These are phyloP conservation scores for Rhabditoides inermis DNA, from an alignment of 2,888 invertebrate genomes.

Conservation along the genomic window DNA sequence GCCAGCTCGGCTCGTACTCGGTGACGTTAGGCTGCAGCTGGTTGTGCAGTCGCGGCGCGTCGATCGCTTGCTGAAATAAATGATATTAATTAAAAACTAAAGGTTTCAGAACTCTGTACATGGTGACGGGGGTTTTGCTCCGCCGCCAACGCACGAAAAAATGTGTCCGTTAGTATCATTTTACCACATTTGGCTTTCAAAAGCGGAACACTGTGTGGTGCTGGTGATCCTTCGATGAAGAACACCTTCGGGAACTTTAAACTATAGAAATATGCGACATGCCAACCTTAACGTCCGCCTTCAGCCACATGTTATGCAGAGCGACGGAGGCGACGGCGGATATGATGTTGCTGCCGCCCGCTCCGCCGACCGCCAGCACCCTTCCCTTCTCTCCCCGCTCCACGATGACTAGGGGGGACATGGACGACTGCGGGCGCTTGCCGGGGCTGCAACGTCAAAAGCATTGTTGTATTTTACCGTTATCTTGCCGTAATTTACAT, in stretches of 20 bases:
- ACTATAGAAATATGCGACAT: too few relatives aligned
- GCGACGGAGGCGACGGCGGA: constrained; percentile 42
- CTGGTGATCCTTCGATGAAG: too few relatives aligned
- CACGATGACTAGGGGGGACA: constrained; percentile 75
- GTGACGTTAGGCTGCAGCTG: constrained; percentile 56
- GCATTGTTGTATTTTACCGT: too few relatives aligned
- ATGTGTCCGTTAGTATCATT: too few relatives aligned
- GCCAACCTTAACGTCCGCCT: constrained; percentile 23
- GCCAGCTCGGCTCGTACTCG: constrained; percentile 31
- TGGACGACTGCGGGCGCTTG: constrained; percentile 79
- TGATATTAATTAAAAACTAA: too few relatives aligned
- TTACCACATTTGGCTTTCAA: too few relatives aligned
- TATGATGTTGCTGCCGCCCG: constrained; percentile 49
- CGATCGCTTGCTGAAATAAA: constrained; percentile 62
- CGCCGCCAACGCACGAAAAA: background rate
- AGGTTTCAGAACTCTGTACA: background rate
- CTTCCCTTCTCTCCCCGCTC: too few relatives aligned
- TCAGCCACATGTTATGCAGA: constrained; percentile 35
- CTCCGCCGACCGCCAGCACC: constrained; percentile 45
- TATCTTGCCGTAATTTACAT: too few relatives aligned
- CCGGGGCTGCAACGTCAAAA: too few relatives aligned
- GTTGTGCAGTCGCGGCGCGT: constrained; percentile 73
- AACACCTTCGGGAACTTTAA: too few relatives aligned
- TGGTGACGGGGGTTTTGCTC: too few relatives aligned
- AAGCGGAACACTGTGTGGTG: too few relatives aligned